These are phyloP conservation scores for Girardinus metallicus DNA, from an alignment of 2,797 vertebrate species.

Conservation along the genomic window DNA sequence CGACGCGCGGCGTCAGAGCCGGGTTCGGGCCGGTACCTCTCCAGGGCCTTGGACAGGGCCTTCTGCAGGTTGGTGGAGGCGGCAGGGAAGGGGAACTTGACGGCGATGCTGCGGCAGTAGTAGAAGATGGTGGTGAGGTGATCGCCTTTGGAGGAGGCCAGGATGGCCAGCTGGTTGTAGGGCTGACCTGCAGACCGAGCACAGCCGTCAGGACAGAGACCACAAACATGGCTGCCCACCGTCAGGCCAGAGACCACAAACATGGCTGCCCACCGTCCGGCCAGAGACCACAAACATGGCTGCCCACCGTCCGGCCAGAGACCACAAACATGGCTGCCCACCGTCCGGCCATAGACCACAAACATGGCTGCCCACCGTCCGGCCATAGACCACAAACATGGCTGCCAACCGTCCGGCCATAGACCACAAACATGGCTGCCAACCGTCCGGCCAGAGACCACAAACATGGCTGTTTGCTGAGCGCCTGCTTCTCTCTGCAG, in stretches of 20 bases:
- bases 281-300: no score
- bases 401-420: no score
- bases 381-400: no score
- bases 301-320: no score
- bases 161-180: conserved; percentile 98
- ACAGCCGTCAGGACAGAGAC: background rate
- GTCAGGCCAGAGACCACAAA: conserved; percentile 6
- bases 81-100: conserved; percentile 99
- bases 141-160: conserved; percentile 99
- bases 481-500: no score
- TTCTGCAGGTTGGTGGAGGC: conserved; percentile 99
- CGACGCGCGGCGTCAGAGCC: background rate
- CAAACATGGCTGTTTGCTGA: no score
- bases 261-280: background rate
- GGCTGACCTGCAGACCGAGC: conserved; percentile 88
- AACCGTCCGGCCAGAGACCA: no score
- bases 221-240: conserved; percentile 3
- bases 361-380: no score
- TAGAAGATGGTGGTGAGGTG: conserved; percentile 99
- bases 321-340: conserved; percentile 23
- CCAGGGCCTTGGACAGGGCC: conserved; percentile 98
- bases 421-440: no score
- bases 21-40: conserved; percentile 81
- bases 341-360: no score
- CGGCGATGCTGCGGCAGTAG: conserved; percentile 99